phyloP scores from a whole-genome alignment of 30 jellyfish, hydroid and myxozoan genomes.

The Clytia hemisphaerica region DNA sequence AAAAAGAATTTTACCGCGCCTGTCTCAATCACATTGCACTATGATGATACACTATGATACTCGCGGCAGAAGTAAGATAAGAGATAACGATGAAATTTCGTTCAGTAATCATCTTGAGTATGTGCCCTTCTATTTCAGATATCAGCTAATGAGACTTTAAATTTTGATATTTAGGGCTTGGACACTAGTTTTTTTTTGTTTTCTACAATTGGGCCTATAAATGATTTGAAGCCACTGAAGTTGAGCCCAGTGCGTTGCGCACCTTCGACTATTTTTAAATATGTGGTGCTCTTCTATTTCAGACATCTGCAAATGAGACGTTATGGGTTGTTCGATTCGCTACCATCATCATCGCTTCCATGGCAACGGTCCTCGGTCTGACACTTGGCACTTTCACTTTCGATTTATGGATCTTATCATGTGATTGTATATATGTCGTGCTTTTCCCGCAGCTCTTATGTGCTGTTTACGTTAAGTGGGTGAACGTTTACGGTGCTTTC shows the following conservation, averaged over 20 bases:
- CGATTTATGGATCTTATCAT: conserved; percentile 78
- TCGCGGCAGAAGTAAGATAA: too few relatives aligned
- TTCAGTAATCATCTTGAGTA: too few relatives aligned
- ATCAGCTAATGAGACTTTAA: not conserved
- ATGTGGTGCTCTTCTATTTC: not conserved
- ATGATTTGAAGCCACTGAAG: too few relatives aligned
- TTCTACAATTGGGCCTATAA: too few relatives aligned
- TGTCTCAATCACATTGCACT: too few relatives aligned
- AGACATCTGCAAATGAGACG: conserved; percentile 89
- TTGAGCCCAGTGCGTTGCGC: too few relatives aligned
- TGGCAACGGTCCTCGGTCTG: conserved; percentile 75
- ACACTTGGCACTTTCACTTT: conserved; percentile 44
- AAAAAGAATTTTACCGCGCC: too few relatives aligned
- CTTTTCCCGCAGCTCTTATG: conserved; percentile 86
- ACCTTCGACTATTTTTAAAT: not conserved
- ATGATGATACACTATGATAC: too few relatives aligned
- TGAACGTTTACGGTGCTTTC: conserved; percentile 74
- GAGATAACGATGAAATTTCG: too few relatives aligned
- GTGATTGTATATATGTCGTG: conserved; percentile 80
- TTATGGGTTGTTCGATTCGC: conserved; percentile 78
- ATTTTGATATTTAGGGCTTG: too few relatives aligned
- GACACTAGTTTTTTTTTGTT: not conserved
- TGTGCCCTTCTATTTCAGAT: not conserved
- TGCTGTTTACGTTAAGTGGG: conserved; percentile 78
- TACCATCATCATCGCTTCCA: conserved; percentile 64